Evolutionary conservation across 2,888 invertebrate genomes (phyloP), one percentile per base, ranked within the genome.

Genomic region (Caenorhabditis sp.): DNA sequence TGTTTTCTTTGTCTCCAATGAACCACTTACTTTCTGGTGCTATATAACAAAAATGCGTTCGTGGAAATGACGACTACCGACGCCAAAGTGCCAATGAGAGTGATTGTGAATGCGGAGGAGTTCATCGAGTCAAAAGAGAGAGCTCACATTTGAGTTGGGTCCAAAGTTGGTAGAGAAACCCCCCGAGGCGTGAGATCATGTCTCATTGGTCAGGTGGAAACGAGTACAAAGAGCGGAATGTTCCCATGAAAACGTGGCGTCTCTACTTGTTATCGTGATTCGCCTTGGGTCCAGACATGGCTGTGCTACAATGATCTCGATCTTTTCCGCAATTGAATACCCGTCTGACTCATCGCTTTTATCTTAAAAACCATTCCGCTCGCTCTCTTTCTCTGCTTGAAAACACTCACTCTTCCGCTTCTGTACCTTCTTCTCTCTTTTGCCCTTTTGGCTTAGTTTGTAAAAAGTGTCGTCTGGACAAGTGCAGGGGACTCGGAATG

Each of bases 101-200:
- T 70, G 22, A 70, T 35, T 17, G 59, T 43, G 27, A 70, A 59
- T 2, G 70, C 70, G 2, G 70, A 59, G 22, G 59, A 53, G 37
- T 70, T 70, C 70, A 70, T 70, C 8, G 7, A 1, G 26, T 32
- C 6, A n/a, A n/a, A n/a, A n/a, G n/a, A n/a, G n/a, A n/a, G n/a
- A n/a, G n/a, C n/a, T n/a, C n/a, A n/a, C n/a, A n/a, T n/a, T n/a
- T n/a, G n/a, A n/a, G 32, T n/a, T n/a, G 24, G 13, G 30, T 9
- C 27, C 22, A 9, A 13, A 35, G 6, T 35, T 2, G 13, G 6
- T 3, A 35, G 35, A 37, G 35, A 30, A 27, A 53, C 20, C 35
- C 35, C 45, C 35, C 55, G 24, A 43, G 46, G 65, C 53, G 65
- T 55, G 65, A 55, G 53, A 53, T 20, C 43, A 46, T 65, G 55